Evolutionary conservation across 2,797 vertebrate species (phyloP).

Genomic region (Setipinna tenuifilis): DNA sequence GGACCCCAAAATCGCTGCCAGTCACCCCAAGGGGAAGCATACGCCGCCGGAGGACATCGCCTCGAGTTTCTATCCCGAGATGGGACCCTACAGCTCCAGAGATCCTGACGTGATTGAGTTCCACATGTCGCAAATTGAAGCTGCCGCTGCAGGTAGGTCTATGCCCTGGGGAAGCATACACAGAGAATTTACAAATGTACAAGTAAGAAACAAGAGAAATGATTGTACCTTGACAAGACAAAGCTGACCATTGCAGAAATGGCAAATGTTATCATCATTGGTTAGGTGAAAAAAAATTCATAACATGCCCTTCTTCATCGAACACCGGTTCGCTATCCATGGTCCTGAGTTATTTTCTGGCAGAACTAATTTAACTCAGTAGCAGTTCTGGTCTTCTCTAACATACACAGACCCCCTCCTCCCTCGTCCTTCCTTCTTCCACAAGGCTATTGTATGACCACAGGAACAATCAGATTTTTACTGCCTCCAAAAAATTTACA

Average conservation of each 20-base stretch:
- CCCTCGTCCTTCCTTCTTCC: no score
- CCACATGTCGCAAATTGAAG: slow-evolving; percentile 87
- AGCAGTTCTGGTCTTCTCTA: no score
- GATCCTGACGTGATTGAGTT: slow-evolving; percentile 84
- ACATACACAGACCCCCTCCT: no score
- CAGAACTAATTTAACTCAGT: neutral
- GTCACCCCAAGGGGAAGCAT: slow-evolving; percentile 87
- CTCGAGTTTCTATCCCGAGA: slow-evolving; percentile 87
- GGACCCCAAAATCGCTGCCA: slow-evolving; percentile 90
- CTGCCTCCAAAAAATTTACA: neutral
- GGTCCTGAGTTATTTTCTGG: neutral
- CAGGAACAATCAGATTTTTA: no score
- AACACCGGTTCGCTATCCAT: neutral
- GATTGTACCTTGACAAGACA: neutral
- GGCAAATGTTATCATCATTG: neutral
- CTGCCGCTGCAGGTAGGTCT: slow-evolving; percentile 78
- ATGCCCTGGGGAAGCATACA: neutral
- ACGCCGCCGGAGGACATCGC: slow-evolving; percentile 86
- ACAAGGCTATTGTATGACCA: no score
- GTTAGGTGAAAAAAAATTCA: neutral
- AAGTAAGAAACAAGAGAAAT: neutral
- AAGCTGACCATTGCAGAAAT: neutral
- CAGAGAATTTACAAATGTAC: neutral
- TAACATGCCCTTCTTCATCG: neutral
- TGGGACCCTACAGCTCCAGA: slow-evolving; percentile 86